These are phyloP conservation scores for Amiota minor DNA, from an alignment of 2,888 invertebrate genomes.

Conservation along the genomic window DNA sequence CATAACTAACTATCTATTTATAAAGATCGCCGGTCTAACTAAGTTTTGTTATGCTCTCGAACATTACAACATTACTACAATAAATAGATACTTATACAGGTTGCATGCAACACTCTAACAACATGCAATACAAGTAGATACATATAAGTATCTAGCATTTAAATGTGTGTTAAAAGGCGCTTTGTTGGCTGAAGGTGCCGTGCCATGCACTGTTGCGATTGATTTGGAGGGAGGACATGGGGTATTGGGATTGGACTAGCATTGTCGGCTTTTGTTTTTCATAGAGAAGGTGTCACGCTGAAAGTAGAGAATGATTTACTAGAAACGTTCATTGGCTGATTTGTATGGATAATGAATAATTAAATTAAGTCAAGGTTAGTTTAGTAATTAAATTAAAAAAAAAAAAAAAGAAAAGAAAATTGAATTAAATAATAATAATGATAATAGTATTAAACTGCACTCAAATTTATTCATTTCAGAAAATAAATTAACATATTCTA, in stretches of 20 bases:
- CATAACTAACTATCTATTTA: slow-evolving; percentile 13
- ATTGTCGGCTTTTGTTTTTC: not conserved
- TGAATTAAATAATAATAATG: not conserved
- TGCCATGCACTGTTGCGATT: too few relatives aligned
- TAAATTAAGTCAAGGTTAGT: slow-evolving; percentile 65
- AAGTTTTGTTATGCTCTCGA: too few relatives aligned
- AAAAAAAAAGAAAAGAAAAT: not conserved
- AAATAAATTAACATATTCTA: too few relatives aligned
- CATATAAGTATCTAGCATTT: slow-evolving; percentile 1
- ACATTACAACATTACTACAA: not conserved
- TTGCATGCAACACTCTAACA: slow-evolving; percentile 58
- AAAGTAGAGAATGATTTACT: slow-evolving; percentile 15
- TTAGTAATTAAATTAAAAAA: slow-evolving; percentile 63
- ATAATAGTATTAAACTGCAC: too few relatives aligned
- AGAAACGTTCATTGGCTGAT: too few relatives aligned
- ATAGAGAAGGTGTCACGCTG: slow-evolving; percentile 21
- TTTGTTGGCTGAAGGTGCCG: too few relatives aligned
- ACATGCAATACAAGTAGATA: slow-evolving; percentile 39
- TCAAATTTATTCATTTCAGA: too few relatives aligned
- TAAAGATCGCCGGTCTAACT: too few relatives aligned
- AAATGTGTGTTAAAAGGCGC: slow-evolving; percentile 14
- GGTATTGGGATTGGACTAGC: too few relatives aligned
- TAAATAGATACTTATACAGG: slow-evolving; percentile 28
- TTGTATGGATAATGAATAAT: too few relatives aligned
- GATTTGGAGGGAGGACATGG: too few relatives aligned